phyloP scores from a whole-genome alignment of 2,797 vertebrate species.

The Eospalax fontanierii region DNA sequence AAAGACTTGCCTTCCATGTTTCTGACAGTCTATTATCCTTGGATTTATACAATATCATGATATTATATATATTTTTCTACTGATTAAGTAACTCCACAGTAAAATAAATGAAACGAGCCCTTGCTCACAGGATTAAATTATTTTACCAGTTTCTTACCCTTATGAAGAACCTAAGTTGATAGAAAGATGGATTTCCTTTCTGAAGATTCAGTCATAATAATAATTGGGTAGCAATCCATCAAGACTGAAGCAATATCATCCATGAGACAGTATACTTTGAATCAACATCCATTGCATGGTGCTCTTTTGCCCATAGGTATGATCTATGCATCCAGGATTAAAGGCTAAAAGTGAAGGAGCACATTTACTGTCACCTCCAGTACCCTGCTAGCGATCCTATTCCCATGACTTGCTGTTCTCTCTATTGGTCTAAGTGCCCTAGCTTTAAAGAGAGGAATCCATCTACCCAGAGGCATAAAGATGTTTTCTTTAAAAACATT shows the following conservation, averaged over 20 bases:
- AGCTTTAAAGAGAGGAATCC: not conserved
- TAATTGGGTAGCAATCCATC: not conserved
- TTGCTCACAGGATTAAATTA: not conserved
- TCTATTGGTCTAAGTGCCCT: not conserved
- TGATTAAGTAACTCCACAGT: not conserved
- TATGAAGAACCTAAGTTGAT: not conserved
- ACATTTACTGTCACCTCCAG: not conserved
- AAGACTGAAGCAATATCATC: not conserved
- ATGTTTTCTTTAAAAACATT: not conserved
- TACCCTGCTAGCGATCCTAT: not conserved
- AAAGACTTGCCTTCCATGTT: not conserved
- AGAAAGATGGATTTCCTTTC: not conserved
- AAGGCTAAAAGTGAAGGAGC: not conserved
- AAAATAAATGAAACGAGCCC: not conserved
- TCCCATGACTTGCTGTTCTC: not conserved
- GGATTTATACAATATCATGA: not conserved
- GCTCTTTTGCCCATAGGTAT: not conserved
- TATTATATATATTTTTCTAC: not conserved
- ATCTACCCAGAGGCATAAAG: not conserved
- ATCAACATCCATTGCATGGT: not conserved
- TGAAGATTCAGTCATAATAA: not conserved
- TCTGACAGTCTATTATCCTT: not conserved
- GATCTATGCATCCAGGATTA: not conserved
- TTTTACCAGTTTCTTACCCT: not conserved
- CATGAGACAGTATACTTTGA: not conserved